Evolutionary conservation across 1,140 invertebrate genomes (phyloP), one percentile per base, ranked within the genome.

Genomic region (Cephus cinctus): DNA sequence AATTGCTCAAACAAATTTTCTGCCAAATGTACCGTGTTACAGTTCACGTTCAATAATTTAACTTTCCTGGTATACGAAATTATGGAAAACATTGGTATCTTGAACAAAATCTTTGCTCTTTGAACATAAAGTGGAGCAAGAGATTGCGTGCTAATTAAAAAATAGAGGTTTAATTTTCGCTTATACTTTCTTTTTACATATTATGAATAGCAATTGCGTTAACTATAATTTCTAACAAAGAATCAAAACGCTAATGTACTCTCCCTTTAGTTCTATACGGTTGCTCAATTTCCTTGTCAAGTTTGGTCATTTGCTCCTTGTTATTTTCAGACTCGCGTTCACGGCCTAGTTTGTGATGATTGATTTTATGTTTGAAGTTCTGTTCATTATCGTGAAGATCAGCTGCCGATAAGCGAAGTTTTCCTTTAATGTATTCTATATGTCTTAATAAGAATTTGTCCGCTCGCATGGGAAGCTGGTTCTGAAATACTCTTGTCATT

Each of bases 371-470:
- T n/a, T n/a, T n/a, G n/a, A n/a, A n/a, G n/a, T n/a, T n/a, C n/a
- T n/a, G n/a, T n/a, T n/a, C n/a, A n/a, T n/a, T n/a, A n/a, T n/a
- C n/a, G n/a, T n/a, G n/a, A n/a, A n/a, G n/a, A n/a, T n/a, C n/a
- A n/a, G n/a, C n/a, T n/a, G n/a, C n/a, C n/a, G n/a, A n/a, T 16
- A 35, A 35, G 12, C 32, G 32, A n/a, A 46, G 12, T 14, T 32
- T 30, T 36, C 43, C 43, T 15, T 19, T 36, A 31, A 46, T n/a
- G 19, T 46, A 36, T 22, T 22, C 8, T 9, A 30, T 9, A 36
- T 51, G 49, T 9, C 14, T 12, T 9, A 22, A 22, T n/a, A 47
- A 19, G 12, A 52, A 23, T 27, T 43, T 52, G 11, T 52, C 50
- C n/a, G 27, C 38, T 34, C 36, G 25, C 21, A 43, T 15, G 11